phyloP scores from a whole-genome alignment of 1,140 invertebrate species.

The Drosophila yakuba region DNA sequence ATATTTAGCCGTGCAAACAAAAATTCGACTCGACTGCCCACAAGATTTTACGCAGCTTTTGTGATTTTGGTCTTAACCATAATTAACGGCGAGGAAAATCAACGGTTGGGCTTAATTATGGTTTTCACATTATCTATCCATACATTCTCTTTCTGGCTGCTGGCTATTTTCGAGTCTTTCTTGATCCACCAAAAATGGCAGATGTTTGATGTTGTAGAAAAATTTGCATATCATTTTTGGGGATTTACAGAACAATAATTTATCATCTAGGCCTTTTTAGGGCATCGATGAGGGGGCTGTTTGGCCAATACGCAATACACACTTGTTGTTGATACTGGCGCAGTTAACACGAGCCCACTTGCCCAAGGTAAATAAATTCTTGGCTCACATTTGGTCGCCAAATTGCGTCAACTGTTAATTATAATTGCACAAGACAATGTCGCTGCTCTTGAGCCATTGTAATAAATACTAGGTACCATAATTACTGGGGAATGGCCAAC shows the following conservation, averaged over 20 bases:
- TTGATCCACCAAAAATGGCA: constrained; percentile 14
- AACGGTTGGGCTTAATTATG: constrained; percentile 47
- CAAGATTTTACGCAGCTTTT: constrained; percentile 36
- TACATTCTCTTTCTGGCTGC: constrained; percentile 35
- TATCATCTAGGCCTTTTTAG: constrained; percentile 30
- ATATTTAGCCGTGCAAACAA: constrained; percentile 12
- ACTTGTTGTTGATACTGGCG: constrained; percentile 27
- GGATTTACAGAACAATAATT: constrained; percentile 51
- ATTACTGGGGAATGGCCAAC: constrained; percentile 38
- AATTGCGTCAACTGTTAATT: constrained; percentile 57
- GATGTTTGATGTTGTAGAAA: not conserved
- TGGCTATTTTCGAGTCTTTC: constrained; percentile 15
- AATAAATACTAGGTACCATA: constrained; percentile 42
- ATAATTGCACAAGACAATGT: constrained; percentile 73
- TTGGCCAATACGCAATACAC: constrained; percentile 51
- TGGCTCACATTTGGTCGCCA: constrained; percentile 40
- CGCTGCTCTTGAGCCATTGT: constrained; percentile 40
- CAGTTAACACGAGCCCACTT: constrained; percentile 10
- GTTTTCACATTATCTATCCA: constrained; percentile 7
- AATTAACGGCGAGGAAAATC: constrained; percentile 65
- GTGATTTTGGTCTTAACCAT: constrained; percentile 49
- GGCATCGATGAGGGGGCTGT: constrained; percentile 46
- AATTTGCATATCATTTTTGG: constrained; percentile 52
- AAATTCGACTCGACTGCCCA: constrained; percentile 23
- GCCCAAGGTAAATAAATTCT: constrained; percentile 18